These are phyloP conservation scores for Watsonalla cultraria DNA, from an alignment of 2,888 invertebrate genomes.

Conservation along the genomic window DNA sequence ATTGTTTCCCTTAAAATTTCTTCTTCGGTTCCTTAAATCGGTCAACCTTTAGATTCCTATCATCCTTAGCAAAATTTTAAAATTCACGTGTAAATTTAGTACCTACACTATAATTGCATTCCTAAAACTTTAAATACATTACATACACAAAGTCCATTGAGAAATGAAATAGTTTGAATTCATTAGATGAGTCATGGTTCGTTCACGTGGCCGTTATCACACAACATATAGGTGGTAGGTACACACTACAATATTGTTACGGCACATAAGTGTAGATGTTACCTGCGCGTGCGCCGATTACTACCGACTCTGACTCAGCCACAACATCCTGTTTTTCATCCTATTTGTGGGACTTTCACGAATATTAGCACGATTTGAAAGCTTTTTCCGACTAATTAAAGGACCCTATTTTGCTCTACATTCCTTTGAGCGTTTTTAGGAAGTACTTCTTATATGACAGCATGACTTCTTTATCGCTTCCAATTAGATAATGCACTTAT, in stretches of 20 bases:
- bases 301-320: slow-evolving; percentile 54
- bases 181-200: slow-evolving; percentile 52
- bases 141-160: not conserved
- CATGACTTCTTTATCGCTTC: slow-evolving; percentile 6
- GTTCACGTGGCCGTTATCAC: slow-evolving; percentile 70
- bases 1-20: too few species aligned
- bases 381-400: slow-evolving; percentile 19
- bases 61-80: too few species aligned
- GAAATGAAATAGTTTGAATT: slow-evolving; percentile 13
- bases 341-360: slow-evolving; percentile 65
- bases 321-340: slow-evolving; percentile 70
- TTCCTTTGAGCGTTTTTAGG: not conserved
- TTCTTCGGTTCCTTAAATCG: too few species aligned
- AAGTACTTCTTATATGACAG: not conserved
- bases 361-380: slow-evolving; percentile 37
- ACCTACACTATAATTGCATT: too few species aligned
- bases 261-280: slow-evolving; percentile 48
- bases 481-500: slow-evolving; percentile 18
- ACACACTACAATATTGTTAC: slow-evolving; percentile 43
- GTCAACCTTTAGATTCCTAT: too few species aligned
- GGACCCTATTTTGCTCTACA: not conserved
- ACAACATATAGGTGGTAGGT: slow-evolving; percentile 15
- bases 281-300: slow-evolving; percentile 69
- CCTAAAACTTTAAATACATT: not conserved
- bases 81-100: not conserved